Percentiles rank a stretch among this genome's conserved stretches.
phyloP scores from a whole-genome alignment of 2,797 vertebrate genomes.

The Brotogeris chrysoptera region DNA sequence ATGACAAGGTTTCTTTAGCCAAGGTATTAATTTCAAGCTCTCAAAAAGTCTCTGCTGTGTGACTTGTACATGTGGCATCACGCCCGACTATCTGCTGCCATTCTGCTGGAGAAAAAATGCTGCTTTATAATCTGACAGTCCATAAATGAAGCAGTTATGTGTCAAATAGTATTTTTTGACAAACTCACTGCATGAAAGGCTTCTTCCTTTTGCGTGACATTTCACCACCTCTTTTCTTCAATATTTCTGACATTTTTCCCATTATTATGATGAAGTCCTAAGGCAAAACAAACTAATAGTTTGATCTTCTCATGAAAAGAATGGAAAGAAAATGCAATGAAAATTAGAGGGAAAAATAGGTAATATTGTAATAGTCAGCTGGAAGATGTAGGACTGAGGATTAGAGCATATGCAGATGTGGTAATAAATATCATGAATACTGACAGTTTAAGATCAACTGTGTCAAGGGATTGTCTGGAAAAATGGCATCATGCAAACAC shows the following conservation, averaged over 20 bases:
- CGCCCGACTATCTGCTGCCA: not conserved
- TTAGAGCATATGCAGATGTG: not conserved
- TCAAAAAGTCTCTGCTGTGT: not conserved
- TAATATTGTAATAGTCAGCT: not conserved
- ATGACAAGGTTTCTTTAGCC: not conserved
- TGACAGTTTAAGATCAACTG: not conserved
- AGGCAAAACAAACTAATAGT: not conserved
- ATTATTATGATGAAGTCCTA: not conserved
- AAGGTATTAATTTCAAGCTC: not conserved
- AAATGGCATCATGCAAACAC: fast-evolving
- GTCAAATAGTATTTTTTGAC: not conserved
- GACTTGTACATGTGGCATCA: not conserved
- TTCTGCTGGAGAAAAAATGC: not conserved
- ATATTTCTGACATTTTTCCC: not conserved
- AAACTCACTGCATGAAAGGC: not conserved
- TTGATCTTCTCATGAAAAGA: not conserved
- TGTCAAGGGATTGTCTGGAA: not conserved
- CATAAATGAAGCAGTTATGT: not conserved
- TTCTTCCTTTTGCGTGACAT: not conserved
- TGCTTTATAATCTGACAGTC: not conserved
- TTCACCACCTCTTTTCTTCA: not conserved
- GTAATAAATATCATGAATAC: not conserved
- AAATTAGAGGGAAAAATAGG: not conserved
- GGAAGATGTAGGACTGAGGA: not conserved
- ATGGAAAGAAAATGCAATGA: not conserved